Evolutionary conservation across 2,113 vertebrate species (phyloP).

Genomic region (Rhynchomys soricoides): DNA sequence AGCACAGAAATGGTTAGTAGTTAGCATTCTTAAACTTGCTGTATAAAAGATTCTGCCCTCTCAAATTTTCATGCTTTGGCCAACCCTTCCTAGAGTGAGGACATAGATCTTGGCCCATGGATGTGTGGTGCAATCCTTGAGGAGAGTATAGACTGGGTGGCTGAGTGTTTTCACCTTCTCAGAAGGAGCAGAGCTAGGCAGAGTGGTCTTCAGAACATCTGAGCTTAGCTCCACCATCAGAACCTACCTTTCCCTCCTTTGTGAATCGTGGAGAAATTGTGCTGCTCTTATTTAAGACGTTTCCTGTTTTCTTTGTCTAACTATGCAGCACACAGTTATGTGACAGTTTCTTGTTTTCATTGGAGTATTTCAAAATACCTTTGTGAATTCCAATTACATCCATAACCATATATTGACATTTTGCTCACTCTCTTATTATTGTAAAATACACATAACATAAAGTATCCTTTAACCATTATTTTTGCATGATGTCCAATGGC

Average conservation of each 20-base stretch:
- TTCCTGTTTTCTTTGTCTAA: not conserved
- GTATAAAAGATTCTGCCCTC: slow-evolving; percentile 1
- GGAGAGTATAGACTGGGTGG: not conserved
- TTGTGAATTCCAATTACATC: slow-evolving; percentile 30
- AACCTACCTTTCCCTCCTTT: not conserved
- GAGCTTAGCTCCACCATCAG: not conserved
- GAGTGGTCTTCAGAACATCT: not conserved
- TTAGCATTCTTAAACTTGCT: slow-evolving; percentile 25
- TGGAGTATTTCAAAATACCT: not conserved
- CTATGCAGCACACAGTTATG: not conserved
- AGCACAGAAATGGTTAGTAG: not conserved
- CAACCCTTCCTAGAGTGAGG: not conserved
- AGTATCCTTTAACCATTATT: not conserved
- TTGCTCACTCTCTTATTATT: not conserved
- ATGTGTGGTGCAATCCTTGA: not conserved
- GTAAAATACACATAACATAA: not conserved
- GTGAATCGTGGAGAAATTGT: not conserved
- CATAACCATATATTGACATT: not conserved
- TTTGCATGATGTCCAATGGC: not conserved
- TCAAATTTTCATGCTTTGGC: slow-evolving; percentile 47
- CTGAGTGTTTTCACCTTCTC: not conserved
- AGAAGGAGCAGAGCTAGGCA: not conserved
- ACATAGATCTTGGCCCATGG: not conserved
- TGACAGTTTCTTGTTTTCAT: slow-evolving; percentile 23
- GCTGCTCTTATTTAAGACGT: not conserved